phyloP scores from a whole-genome alignment of 2,888 invertebrate species.

The Melanotus villosus region DNA sequence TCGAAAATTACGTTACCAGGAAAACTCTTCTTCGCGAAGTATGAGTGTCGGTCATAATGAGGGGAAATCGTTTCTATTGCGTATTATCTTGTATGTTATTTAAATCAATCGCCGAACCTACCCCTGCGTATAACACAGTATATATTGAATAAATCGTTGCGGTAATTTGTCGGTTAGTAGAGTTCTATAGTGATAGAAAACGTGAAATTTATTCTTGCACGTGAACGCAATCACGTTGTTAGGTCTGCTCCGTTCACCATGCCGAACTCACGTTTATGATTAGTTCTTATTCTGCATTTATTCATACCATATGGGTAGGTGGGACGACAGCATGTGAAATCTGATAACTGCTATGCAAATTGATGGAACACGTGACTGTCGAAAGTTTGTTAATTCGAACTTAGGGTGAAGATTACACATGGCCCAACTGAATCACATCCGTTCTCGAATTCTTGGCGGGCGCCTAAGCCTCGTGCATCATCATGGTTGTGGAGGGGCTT shows the following conservation, averaged over 20 bases:
- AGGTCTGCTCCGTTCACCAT: slow-evolving; percentile 39
- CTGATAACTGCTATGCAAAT: slow-evolving; percentile 18
- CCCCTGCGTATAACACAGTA: no score
- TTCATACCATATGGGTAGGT: slow-evolving; percentile 22
- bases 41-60: no score
- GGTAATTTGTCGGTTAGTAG: no score
- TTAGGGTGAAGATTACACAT: slow-evolving; percentile 37
- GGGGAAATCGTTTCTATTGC: no score
- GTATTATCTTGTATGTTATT: no score
- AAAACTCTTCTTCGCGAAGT: no score
- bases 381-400: slow-evolving; percentile 7
- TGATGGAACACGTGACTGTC: not conserved
- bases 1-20: no score
- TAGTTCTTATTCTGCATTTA: slow-evolving; percentile 40
- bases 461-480: slow-evolving; percentile 49
- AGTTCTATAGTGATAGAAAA: slow-evolving; percentile 17
- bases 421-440: slow-evolving; percentile 55
- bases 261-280: slow-evolving; percentile 43
- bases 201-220: slow-evolving; percentile 43
- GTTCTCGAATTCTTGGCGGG: slow-evolving; percentile 54
- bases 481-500: slow-evolving; percentile 45
- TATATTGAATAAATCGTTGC: no score
- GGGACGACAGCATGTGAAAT: slow-evolving; percentile 43
- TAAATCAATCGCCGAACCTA: no score
- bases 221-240: slow-evolving; percentile 53